Evolutionary conservation across 2,113 vertebrate species (phyloP), one percentile per base, ranked within the genome.

Genomic region (Myrmecobius fasciatus): DNA sequence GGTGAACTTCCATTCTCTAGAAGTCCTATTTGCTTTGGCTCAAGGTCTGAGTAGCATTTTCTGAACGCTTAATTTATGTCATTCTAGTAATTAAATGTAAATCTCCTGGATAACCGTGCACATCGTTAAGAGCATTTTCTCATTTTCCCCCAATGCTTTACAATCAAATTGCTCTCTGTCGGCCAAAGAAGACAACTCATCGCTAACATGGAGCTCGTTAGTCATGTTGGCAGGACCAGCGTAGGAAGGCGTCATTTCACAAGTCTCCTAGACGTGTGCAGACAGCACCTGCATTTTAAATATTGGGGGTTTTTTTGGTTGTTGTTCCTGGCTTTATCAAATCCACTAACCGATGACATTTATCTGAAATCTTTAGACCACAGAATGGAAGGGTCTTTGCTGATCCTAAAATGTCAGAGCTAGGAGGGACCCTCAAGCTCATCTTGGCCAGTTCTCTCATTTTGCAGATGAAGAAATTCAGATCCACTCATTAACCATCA

Each of bases 1-100:
- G 97, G 96, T 89, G 95, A 98, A 92, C 14, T 94, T 96, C 43
- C 93, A 92, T 90, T 95, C 92, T 94, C 0, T 0, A 94, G 0
- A 97, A 98, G 96, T 2, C 0, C 53, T 95, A 95, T 97, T 98
- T 93, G 90, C 97, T 98, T 98, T 97, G 97, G 97, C 98, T 95
- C n/a, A 90, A 60, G 83, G 95, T 98, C 95, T 94, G 96, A 52
- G 10, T 95, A 97, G 97, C 92, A 93, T 97, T 98, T 97, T 97
- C 93, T 94, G 95, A 96, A 83, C n/a, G 88, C 97, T 96, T 96
- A 60, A 97, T 96, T 94, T 89, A 46, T 36, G 93, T 48, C 96
- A 93, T 95, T 95, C 95, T 94, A 96, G 94, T 96, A 97, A 98
- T 97, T 96, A 97, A 96, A 96, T 95, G 94, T 7, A 96, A 97